A percentile compares a stretch with the other conserved stretches of the same genome.
phyloP scores from a whole-genome alignment of 2,797 vertebrate genomes.

The Podarcis lilfordi region DNA sequence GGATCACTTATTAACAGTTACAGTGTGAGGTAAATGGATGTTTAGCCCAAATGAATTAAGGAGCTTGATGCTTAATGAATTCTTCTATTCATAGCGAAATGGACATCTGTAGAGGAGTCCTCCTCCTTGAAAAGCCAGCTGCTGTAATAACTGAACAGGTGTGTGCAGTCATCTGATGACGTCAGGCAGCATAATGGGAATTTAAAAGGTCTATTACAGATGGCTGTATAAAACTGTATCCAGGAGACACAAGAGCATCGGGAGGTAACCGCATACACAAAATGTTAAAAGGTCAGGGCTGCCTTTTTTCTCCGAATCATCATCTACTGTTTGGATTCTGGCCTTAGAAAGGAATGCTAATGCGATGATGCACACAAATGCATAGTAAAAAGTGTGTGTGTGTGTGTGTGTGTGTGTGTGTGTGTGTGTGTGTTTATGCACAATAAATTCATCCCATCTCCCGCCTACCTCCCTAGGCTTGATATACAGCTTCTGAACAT shows the following conservation, averaged over 20 bases:
- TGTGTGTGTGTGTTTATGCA: not conserved
- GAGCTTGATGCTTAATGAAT: conserved; percentile 62
- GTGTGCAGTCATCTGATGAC: conserved; percentile 33
- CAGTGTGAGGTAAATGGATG: conserved; percentile 36
- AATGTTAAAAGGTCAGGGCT: not conserved
- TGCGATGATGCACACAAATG: not conserved
- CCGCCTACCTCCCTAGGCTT: not conserved
- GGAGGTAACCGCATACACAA: not conserved
- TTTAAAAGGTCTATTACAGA: not conserved
- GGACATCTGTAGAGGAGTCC: conserved; percentile 35
- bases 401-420: too few relatives aligned
- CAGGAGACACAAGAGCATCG: not conserved
- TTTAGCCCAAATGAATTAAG: conserved; percentile 59
- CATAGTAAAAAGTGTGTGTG: not conserved
- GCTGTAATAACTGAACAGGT: conserved; percentile 66
- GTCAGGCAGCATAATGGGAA: conserved; percentile 42
- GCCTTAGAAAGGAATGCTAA: not conserved
- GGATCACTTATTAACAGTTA: conserved; percentile 66
- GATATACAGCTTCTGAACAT: not conserved
- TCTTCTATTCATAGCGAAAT: conserved; percentile 56
- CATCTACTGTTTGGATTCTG: not conserved
- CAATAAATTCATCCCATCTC: not conserved
- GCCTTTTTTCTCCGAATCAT: not conserved
- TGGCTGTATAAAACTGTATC: not conserved
- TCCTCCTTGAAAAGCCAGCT: conserved; percentile 49